Percentiles rank a stretch among this genome's conserved stretches.
These are phyloP conservation scores for Polyommatus icarus DNA, from an alignment of 2,888 invertebrate species.

Conservation along the genomic window DNA sequence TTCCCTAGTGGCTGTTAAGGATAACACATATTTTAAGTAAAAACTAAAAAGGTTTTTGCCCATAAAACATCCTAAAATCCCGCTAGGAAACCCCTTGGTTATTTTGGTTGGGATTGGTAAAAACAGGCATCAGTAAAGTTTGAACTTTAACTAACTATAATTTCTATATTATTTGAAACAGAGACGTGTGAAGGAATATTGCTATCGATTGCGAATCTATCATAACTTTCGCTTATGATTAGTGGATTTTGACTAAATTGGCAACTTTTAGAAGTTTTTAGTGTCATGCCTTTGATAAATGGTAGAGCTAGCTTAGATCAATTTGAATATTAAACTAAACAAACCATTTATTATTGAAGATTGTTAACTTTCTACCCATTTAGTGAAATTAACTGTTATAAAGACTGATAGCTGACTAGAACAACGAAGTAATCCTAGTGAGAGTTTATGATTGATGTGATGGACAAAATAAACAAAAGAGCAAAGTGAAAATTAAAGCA, in stretches of 20 bases:
- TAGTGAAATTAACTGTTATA: background rate
- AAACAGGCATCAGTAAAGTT: no score
- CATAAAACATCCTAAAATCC: no score
- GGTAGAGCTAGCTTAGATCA: background rate
- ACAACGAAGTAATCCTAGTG: background rate
- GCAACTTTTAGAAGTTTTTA: background rate
- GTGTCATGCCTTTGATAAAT: background rate
- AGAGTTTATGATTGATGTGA: conserved; percentile 12
- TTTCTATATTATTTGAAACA: no score
- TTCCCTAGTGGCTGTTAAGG: no score
- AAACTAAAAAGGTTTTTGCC: no score
- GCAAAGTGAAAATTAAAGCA: background rate
- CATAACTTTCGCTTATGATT: background rate
- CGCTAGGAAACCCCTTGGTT: no score
- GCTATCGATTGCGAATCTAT: background rate
- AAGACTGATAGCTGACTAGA: background rate
- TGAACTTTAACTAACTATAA: no score
- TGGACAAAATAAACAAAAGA: background rate
- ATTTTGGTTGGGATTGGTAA: no score
- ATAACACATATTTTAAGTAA: no score
- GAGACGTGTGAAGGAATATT: background rate
- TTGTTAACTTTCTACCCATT: background rate
- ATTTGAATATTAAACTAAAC: background rate
- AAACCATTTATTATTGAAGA: background rate
- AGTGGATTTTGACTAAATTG: background rate